Conservation (phyloP, 2,113 vertebrate species). For the Salvator merianae region DNA sequence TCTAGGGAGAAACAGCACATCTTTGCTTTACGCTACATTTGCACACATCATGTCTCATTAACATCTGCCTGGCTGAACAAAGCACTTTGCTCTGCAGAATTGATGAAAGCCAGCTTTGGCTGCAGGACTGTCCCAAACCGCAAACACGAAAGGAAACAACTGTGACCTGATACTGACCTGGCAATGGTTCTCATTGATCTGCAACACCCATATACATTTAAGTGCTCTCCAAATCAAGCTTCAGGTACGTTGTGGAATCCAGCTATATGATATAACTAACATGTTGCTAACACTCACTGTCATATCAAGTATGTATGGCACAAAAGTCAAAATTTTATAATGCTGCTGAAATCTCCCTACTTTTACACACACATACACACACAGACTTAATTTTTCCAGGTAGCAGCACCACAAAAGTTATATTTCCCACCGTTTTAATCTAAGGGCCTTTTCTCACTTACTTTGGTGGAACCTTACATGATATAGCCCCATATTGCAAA, state of each 20-base stretch:
- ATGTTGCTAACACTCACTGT: constrained; percentile 20
- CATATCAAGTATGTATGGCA: neutral
- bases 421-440: neutral
- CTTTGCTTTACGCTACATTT: constrained; percentile 17
- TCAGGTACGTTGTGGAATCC: neutral
- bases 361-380: too few species aligned
- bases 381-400: too few species aligned
- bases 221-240: neutral
- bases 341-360: neutral
- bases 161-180: constrained; percentile 5
- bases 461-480: too few species aligned
- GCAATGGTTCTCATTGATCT: constrained; percentile 36
- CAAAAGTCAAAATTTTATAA: constrained; percentile 9
- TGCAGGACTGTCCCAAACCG: constrained; percentile 24
- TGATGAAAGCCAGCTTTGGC: constrained; percentile 23
- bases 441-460: too few species aligned
- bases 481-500: too few species aligned
- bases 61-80: constrained; percentile 30
- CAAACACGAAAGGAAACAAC: constrained; percentile 4
- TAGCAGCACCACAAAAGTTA: too few species aligned
- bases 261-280: neutral
- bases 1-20: neutral
- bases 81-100: constrained; percentile 24
- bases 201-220: constrained; percentile 34
- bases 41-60: constrained; percentile 19